A percentile compares a stretch with the other conserved stretches of the same genome.
Conservation (phyloP, 2,797 vertebrate species). For the Rhyacichthys aspro region DNA sequence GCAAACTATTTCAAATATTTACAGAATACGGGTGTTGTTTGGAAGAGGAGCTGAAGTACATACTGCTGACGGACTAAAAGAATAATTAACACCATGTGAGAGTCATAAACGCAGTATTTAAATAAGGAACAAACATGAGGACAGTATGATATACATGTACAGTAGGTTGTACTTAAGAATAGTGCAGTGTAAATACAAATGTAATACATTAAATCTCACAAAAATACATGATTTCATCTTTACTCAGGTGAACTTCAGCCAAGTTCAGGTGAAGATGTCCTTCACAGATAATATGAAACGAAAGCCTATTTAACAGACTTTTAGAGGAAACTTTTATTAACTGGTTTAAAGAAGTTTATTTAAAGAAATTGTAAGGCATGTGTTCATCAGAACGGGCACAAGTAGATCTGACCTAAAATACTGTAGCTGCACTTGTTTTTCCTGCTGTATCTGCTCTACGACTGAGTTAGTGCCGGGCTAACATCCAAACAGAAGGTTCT, state of each 20-base stretch:
- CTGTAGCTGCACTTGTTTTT: neutral
- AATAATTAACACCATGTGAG: no score
- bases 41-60: no score
- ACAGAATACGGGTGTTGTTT: no score
- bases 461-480: neutral
- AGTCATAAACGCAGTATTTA: no score
- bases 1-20: slow-evolving; percentile 34
- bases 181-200: neutral
- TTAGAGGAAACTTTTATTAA: slow-evolving; percentile 1
- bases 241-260: neutral
- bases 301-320: neutral
- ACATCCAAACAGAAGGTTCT: no score
- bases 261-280: neutral
- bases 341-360: neutral
- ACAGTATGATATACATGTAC: neutral
- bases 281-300: neutral
- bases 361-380: slow-evolving; percentile 1
- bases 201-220: neutral
- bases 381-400: neutral
- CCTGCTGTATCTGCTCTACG: neutral
- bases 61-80: no score
- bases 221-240: neutral
- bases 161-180: no score
- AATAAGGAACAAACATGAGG: no score
- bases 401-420: neutral